Conservation (phyloP, 92 coral and sea anemone genomes). For the Zoanthus sansibaricus region DNA sequence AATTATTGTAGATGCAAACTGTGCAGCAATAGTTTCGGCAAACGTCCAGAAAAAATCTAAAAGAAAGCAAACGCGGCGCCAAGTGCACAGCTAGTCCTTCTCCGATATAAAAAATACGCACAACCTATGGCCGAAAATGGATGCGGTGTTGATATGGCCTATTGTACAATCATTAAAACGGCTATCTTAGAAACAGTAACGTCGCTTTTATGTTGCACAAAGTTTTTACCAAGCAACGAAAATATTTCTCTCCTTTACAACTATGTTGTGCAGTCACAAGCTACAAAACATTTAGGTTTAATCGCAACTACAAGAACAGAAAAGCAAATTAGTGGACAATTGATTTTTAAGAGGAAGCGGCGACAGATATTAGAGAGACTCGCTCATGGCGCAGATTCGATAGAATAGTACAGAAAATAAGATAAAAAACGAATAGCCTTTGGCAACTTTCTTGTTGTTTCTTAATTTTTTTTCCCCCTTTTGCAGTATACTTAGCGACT, state of each 20-base stretch:
- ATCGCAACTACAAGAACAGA: neutral
- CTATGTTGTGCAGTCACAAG: too few relatives aligned
- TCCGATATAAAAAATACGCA: neutral
- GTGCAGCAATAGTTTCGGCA: neutral
- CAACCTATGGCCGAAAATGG: neutral
- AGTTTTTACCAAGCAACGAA: neutral
- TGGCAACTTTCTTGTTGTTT: too few relatives aligned
- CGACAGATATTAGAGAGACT: neutral
- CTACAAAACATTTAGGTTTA: too few relatives aligned
- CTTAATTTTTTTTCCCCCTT: too few relatives aligned
- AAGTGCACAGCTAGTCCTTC: neutral
- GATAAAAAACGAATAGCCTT: too few relatives aligned
- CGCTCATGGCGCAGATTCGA: slow-evolving; percentile 11
- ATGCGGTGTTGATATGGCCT: neutral
- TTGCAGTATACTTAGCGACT: too few relatives aligned
- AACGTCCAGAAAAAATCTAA: neutral
- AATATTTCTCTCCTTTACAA: neutral
- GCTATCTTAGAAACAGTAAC: neutral
- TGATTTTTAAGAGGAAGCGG: slow-evolving; percentile 4
- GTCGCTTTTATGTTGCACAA: neutral
- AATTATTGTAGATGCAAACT: neutral
- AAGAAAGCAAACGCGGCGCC: neutral
- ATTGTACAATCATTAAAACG: neutral
- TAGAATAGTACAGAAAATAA: neutral
- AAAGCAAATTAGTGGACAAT: slow-evolving; percentile 8